Evolutionary conservation across 2,113 vertebrate species (phyloP).

Genomic region (Oryzias woworae): DNA sequence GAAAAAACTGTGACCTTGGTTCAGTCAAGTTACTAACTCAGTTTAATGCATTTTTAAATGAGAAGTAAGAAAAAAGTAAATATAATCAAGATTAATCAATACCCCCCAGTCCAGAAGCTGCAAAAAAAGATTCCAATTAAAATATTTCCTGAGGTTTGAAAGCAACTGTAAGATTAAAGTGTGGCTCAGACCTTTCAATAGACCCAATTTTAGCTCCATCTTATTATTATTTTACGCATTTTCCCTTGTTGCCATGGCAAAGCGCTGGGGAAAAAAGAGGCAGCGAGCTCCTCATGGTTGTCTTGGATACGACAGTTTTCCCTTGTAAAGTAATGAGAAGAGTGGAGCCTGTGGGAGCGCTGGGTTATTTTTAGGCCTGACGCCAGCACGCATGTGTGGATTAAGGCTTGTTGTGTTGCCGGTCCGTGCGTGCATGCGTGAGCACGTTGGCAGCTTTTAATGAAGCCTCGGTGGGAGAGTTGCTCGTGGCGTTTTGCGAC

Average conservation of each 20-base stretch:
- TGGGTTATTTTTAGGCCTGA: conserved; percentile 77
- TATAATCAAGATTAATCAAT: not conserved
- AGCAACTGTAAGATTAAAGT: conserved; percentile 11
- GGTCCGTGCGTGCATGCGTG: conserved; percentile 22
- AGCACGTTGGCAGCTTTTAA: conserved; percentile 47
- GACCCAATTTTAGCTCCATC: conserved; percentile 50
- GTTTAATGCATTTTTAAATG: not conserved
- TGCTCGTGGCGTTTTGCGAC: conserved; percentile 47
- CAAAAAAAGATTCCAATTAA: not conserved
- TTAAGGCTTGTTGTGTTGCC: conserved; percentile 58
- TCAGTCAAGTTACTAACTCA: not conserved
- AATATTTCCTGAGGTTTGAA: conserved; percentile 17
- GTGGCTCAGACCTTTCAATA: conserved; percentile 35
- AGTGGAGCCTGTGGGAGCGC: conserved; percentile 74
- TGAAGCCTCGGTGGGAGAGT: conserved; percentile 49
- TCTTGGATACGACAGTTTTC: conserved; percentile 80
- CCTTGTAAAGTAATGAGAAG: conserved; percentile 76
- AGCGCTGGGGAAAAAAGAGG: conserved; percentile 39
- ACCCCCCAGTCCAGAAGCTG: not conserved
- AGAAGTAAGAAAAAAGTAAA: not conserved
- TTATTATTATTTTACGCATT: conserved; percentile 77
- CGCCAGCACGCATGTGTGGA: conserved; percentile 68
- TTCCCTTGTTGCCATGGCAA: conserved; percentile 79
- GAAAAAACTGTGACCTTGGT: no score
- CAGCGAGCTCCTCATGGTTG: conserved; percentile 67